Conservation (phyloP, 1,140 invertebrate species). For the Theocolax elegans region DNA sequence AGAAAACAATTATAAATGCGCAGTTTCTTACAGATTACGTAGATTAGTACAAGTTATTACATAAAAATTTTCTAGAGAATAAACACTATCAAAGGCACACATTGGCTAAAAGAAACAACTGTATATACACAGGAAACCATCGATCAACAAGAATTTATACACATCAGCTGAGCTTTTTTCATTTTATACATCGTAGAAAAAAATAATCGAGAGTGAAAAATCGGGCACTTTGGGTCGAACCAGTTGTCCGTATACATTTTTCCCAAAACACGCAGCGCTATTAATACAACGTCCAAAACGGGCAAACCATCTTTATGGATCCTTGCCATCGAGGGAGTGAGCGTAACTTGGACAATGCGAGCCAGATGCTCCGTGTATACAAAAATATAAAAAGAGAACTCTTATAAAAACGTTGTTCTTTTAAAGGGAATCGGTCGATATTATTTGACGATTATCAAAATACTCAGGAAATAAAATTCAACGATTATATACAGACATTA, state of each 20-base stretch:
- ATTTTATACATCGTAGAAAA: slow-evolving; percentile 35
- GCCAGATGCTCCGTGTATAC: not conserved
- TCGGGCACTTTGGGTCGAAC: too few relatives aligned
- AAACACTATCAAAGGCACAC: not conserved
- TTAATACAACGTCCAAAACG: slow-evolving; percentile 19
- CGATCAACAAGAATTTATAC: slow-evolving; percentile 44
- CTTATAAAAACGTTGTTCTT: not conserved
- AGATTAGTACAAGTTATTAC: slow-evolving; percentile 14
- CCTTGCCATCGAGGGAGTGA: not conserved
- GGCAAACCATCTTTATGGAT: slow-evolving; percentile 8
- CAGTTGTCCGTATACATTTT: slow-evolving; percentile 17
- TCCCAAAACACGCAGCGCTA: slow-evolving; percentile 27
- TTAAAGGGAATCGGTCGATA: too few relatives aligned
- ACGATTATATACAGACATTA: too few relatives aligned
- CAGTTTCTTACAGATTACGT: slow-evolving; percentile 8
- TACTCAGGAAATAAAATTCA: too few relatives aligned
- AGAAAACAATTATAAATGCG: slow-evolving; percentile 1
- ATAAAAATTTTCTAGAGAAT: slow-evolving; percentile 25
- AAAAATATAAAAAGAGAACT: slow-evolving; percentile 9
- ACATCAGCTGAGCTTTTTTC: slow-evolving; percentile 34
- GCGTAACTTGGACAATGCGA: not conserved
- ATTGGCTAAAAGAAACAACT: slow-evolving; percentile 6
- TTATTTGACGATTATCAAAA: too few relatives aligned
- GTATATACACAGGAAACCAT: slow-evolving; percentile 43
- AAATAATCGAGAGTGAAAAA: not conserved